Percentiles rank a stretch among this genome's conserved stretches.
phyloP scores from a whole-genome alignment of 2,888 invertebrate species.

The Pseudeuparius sepicola region DNA sequence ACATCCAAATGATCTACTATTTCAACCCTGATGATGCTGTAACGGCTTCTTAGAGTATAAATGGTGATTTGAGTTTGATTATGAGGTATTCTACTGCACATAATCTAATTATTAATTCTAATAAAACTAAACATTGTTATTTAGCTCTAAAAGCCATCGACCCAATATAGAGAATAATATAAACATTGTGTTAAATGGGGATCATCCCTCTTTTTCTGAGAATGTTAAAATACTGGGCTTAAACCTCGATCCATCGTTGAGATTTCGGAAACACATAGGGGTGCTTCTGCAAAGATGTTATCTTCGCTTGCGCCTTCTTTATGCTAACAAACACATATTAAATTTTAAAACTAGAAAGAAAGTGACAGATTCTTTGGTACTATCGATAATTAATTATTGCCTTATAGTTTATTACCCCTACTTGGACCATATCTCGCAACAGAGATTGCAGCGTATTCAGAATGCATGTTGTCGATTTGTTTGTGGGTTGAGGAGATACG shows the following conservation, averaged over 20 bases:
- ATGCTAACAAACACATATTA: slow-evolving; percentile 9
- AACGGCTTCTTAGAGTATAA: neutral
- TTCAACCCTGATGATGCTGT: neutral
- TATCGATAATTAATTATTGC: slow-evolving; percentile 9
- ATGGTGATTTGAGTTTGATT: slow-evolving; percentile 3
- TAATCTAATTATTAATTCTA: slow-evolving; percentile 3
- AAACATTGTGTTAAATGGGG: too few relatives aligned
- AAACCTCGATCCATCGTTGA: neutral
- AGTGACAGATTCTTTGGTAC: slow-evolving; percentile 8
- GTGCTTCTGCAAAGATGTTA: slow-evolving; percentile 6
- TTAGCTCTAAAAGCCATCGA: slow-evolving; percentile 1
- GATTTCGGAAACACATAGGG: slow-evolving; percentile 9
- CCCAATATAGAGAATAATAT: neutral
- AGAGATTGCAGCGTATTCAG: slow-evolving; percentile 9
- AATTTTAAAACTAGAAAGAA: slow-evolving; percentile 14
- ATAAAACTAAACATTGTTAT: neutral
- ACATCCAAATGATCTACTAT: slow-evolving; percentile 5
- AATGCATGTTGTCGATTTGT: slow-evolving; percentile 10
- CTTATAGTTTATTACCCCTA: slow-evolving; percentile 7
- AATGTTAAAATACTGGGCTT: neutral
- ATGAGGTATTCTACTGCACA: neutral
- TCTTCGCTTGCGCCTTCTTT: slow-evolving; percentile 7
- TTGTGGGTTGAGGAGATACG: slow-evolving; percentile 12
- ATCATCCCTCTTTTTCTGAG: too few relatives aligned
- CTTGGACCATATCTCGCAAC: slow-evolving; percentile 1